phyloP scores from a whole-genome alignment of 2,888 invertebrate genomes.

The Malthinus flaveolus region DNA sequence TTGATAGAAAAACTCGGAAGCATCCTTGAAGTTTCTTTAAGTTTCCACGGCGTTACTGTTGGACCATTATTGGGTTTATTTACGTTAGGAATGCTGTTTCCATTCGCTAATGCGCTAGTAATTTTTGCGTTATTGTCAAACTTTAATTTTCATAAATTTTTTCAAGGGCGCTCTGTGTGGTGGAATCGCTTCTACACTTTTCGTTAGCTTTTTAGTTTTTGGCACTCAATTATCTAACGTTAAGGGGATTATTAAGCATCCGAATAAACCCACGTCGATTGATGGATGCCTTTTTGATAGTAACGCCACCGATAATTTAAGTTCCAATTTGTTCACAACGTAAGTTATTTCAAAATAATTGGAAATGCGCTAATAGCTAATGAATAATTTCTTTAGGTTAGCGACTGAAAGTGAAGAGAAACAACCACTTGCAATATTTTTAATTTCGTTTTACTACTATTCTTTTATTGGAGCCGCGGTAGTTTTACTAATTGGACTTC shows the following conservation, averaged over 20 bases:
- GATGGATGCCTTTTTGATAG: constrained; percentile 35
- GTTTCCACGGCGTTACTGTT: constrained; percentile 66
- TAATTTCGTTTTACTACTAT: constrained; percentile 42
- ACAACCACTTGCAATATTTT: constrained; percentile 33
- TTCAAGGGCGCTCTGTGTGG: constrained; percentile 41
- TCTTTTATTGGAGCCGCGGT: constrained; percentile 23
- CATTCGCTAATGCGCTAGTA: constrained; percentile 64
- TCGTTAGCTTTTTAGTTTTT: constrained; percentile 28
- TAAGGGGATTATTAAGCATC: constrained; percentile 31
- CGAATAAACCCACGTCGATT: constrained; percentile 35
- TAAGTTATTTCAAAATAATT: not conserved
- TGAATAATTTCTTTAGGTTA: not conserved
- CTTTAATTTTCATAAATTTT: not conserved
- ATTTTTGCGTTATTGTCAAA: constrained; percentile 18
- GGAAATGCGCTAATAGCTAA: no score
- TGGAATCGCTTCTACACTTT: constrained; percentile 29
- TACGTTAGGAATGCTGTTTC: constrained; percentile 68
- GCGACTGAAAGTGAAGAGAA: not conserved
- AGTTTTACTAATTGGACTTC: constrained; percentile 26
- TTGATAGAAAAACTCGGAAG: constrained; percentile 63
- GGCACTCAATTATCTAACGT: constrained; percentile 37
- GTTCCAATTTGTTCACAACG: not conserved
- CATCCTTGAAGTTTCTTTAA: constrained; percentile 66
- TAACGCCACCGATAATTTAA: constrained; percentile 2
- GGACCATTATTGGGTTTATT: constrained; percentile 70